These are phyloP conservation scores for Prochilodus magdalenae DNA, from an alignment of 2,113 vertebrate species.

Conservation along the genomic window DNA sequence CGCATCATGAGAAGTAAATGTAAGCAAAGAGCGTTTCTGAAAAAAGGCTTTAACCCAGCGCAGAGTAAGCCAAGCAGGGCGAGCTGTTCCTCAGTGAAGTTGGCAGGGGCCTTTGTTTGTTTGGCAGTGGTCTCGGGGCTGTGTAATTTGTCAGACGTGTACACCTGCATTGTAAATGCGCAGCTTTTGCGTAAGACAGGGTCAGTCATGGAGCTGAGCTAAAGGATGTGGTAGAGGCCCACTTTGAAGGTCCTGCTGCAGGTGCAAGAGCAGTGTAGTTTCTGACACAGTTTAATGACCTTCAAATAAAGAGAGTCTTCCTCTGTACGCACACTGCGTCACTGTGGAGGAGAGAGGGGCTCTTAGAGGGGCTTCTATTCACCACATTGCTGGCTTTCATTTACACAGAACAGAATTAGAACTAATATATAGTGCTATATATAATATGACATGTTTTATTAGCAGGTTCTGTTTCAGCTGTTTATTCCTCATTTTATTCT, in stretches of 20 bases:
- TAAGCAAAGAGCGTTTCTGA: background rate
- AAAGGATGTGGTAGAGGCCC: constrained; percentile 38
- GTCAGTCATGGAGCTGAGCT: constrained; percentile 40
- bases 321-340: constrained; percentile 30
- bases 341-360: constrained; percentile 7
- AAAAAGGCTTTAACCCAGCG: constrained; percentile 7
- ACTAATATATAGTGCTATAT: background rate
- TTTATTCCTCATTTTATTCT: no score
- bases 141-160: constrained; percentile 29
- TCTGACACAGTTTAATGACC: constrained; percentile 45
- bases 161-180: constrained; percentile 55
- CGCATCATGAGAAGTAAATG: background rate
- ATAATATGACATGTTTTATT: no score
- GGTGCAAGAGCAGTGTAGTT: constrained; percentile 50
- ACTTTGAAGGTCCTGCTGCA: constrained; percentile 45
- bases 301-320: constrained; percentile 42
- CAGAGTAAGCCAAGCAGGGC: constrained; percentile 8
- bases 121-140: constrained; percentile 44
- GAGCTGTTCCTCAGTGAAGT: constrained; percentile 21
- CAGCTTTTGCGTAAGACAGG: constrained; percentile 45
- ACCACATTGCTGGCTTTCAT: constrained; percentile 16
- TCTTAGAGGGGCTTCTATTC: background rate
- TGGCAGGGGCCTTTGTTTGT: constrained; percentile 51
- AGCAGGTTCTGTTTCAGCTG: no score
- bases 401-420: constrained; percentile 7